Evolutionary conservation across 2,113 vertebrate genomes (phyloP).

Genomic region (Tachysurus fulvidraco): DNA sequence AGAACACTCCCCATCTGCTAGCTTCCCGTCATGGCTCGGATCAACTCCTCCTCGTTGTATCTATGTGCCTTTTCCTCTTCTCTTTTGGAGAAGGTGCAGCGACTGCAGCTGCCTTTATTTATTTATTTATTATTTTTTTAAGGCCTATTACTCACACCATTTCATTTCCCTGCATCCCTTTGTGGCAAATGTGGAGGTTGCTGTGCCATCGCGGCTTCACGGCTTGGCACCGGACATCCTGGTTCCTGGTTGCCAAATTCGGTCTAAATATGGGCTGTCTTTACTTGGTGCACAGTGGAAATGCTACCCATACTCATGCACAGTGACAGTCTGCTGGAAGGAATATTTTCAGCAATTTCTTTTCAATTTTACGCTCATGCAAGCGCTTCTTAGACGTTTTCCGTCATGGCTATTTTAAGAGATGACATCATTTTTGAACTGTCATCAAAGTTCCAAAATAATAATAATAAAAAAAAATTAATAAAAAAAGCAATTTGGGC

Average conservation of each 20-base stretch:
- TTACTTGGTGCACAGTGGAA: slow-evolving; percentile 6
- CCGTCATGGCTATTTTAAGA: not conserved
- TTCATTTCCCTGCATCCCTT: slow-evolving; percentile 10
- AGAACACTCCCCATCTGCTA: slow-evolving; percentile 44
- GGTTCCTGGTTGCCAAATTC: slow-evolving; percentile 16
- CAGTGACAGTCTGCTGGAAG: not conserved
- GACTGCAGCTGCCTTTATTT: slow-evolving; percentile 11
- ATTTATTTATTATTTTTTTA: too few relatives aligned
- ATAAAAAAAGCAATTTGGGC: not conserved
- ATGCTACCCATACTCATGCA: slow-evolving; percentile 14
- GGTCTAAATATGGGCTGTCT: slow-evolving; percentile 21
- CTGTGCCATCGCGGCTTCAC: not conserved
- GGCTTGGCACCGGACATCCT: not conserved
- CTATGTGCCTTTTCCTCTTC: not conserved
- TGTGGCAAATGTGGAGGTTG: not conserved
- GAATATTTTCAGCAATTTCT: not conserved
- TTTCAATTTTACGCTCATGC: not conserved
- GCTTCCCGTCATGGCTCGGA: slow-evolving; percentile 42
- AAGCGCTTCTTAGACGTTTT: not conserved
- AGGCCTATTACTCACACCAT: not conserved
- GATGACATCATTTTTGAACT: not conserved
- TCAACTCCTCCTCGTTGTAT: slow-evolving; percentile 26
- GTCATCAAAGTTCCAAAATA: not conserved
- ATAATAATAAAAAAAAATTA: too few relatives aligned
- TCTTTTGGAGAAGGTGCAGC: slow-evolving; percentile 17